phyloP scores from a whole-genome alignment of 2,797 vertebrate genomes.

The Huso huso region DNA sequence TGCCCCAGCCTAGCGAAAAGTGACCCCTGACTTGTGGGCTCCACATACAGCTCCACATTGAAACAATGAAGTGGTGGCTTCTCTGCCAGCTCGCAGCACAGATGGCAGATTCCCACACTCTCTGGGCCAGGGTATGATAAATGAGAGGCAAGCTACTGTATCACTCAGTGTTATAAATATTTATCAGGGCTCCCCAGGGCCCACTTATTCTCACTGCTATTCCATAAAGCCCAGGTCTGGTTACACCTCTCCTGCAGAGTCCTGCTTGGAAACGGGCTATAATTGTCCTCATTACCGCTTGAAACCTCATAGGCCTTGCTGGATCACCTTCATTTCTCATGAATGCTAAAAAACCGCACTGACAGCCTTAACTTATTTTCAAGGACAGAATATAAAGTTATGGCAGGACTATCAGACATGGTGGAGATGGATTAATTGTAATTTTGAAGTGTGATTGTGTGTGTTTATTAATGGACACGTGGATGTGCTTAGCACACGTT shows the following conservation, averaged over 20 bases:
- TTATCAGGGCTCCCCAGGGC: slow-evolving; percentile 15
- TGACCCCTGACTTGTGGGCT: slow-evolving; percentile 2
- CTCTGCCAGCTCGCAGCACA: slow-evolving; percentile 2
- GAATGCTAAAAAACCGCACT: slow-evolving; percentile 29
- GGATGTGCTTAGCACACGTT: neutral
- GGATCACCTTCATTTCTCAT: slow-evolving; percentile 14
- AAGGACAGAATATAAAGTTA: slow-evolving; percentile 8
- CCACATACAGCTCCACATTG: neutral
- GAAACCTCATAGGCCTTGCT: slow-evolving; percentile 25
- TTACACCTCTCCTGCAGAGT: slow-evolving; percentile 28
- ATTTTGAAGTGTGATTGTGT: slow-evolving; percentile 27
- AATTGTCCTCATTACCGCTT: slow-evolving; percentile 28
- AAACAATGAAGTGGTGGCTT: neutral
- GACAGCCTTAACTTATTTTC: slow-evolving; percentile 26
- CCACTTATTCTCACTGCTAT: slow-evolving; percentile 34
- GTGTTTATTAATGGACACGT: slow-evolving; percentile 13
- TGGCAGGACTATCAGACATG: slow-evolving; percentile 14
- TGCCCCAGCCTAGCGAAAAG: neutral
- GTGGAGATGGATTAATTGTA: slow-evolving; percentile 8
- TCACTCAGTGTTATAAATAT: slow-evolving; percentile 12
- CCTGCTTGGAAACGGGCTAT: slow-evolving; percentile 29
- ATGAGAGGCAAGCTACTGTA: slow-evolving; percentile 1
- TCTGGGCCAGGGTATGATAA: slow-evolving; percentile 6
- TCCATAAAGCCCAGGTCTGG: slow-evolving; percentile 32
- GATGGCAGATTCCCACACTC: slow-evolving; percentile 15